Evolutionary conservation across 1,140 invertebrate species (phyloP).

Genomic region (Trissolcus basalis): DNA sequence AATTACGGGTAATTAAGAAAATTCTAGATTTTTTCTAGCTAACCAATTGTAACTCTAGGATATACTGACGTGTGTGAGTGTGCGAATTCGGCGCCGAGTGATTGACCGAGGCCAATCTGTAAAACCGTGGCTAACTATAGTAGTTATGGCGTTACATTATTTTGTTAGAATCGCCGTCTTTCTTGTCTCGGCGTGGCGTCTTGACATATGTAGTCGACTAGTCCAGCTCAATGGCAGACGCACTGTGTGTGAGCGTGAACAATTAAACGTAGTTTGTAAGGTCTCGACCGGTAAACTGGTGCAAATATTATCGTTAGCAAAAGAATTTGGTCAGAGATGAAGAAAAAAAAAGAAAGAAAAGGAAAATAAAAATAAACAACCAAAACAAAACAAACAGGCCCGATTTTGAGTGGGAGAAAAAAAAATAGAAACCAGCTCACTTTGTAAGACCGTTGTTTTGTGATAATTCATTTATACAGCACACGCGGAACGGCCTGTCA

Average conservation of each 20-base stretch:
- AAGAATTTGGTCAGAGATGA: slow-evolving; percentile 15
- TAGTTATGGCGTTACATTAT: slow-evolving; percentile 14
- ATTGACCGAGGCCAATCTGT: slow-evolving; percentile 61
- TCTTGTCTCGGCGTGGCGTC: slow-evolving; percentile 12
- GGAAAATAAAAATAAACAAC: too few species aligned
- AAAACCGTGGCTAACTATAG: slow-evolving; percentile 10
- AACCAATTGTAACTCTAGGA: slow-evolving; percentile 69
- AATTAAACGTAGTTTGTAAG: slow-evolving; percentile 36
- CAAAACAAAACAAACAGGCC: slow-evolving; percentile 11
- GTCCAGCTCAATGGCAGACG: slow-evolving; percentile 46
- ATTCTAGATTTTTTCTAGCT: slow-evolving; percentile 76
- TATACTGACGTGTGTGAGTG: slow-evolving; percentile 51
- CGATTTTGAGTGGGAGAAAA: background rate
- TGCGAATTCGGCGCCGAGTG: slow-evolving; percentile 55
- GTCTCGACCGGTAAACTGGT: slow-evolving; percentile 9
- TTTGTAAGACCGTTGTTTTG: slow-evolving; percentile 52
- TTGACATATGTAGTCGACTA: slow-evolving; percentile 37
- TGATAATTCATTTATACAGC: slow-evolving; percentile 44
- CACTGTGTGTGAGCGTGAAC: slow-evolving; percentile 26
- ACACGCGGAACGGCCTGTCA: background rate
- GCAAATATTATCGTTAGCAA: background rate
- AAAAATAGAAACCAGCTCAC: slow-evolving; percentile 39
- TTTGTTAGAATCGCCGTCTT: slow-evolving; percentile 9
- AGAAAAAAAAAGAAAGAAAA: too few species aligned
- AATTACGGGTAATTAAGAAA: slow-evolving; percentile 76